Evolutionary conservation across 2,888 invertebrate species (phyloP), one percentile per base, ranked within the genome.

Genomic region (Lasioglossum villosulum): DNA sequence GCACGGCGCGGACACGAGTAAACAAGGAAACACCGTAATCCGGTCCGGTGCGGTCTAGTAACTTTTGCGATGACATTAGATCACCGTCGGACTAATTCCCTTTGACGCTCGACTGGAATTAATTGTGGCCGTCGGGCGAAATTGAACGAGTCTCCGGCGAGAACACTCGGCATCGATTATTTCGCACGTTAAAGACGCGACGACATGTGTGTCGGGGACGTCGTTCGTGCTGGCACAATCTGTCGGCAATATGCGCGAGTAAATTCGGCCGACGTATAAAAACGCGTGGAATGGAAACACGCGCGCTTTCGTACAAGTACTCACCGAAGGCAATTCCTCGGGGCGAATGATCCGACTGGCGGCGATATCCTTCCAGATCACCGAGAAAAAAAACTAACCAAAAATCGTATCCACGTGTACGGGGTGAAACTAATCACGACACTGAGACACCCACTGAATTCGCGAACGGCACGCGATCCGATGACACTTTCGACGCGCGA

Each of bases 251-350:
- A 78, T 78, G 80, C 37, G 75, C 45, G 42, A 73, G 59, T n/a
- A 23, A 14, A 75, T 74, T 66, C 81, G 73, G 63, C 78, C 63
- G 23, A 27, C 52, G 37, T 34, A 56, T 66, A 72, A 76, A 83
- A 81, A 63, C 34, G 27, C 30, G n/a, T 59, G 37, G 75, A 68
- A 68, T 70, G 56, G 56, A 56, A 56, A 63, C 72, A 48, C 71
- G 45, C 68, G 59, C 27, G n/a, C 16, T 34, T 78, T 72, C 52
- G 45, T 37, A 34, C 30, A 8, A 27, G 27, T 84, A 92, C 92
- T 92, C 89, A 92, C 92, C 88, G 90, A 92, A 91, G 84, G 91
- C 86, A 90, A 92, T 89, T 86, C 91, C 88, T 91, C 90, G 87
- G 80, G 84, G 85, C 89, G 82, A 78, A 73, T 75, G 78, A 82